Evolutionary conservation across 2,113 vertebrate genomes (phyloP).

Genomic region (Hydrolagus affinis): DNA sequence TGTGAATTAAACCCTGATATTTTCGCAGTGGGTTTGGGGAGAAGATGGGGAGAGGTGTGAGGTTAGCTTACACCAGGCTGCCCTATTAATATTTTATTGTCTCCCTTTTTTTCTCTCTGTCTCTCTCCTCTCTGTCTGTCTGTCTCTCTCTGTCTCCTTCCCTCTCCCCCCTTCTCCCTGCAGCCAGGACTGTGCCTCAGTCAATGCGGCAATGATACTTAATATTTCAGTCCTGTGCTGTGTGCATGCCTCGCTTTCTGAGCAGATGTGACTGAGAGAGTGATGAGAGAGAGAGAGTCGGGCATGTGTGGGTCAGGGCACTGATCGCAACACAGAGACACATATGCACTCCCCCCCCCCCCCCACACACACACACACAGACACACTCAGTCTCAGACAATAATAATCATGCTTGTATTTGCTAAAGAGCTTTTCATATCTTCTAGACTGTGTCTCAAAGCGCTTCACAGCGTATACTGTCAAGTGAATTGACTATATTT

Average conservation of each 20-base stretch:
- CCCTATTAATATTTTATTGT: background rate
- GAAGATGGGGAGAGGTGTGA: background rate
- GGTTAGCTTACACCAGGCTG: background rate
- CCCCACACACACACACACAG: too few relatives aligned
- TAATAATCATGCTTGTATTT: too few relatives aligned
- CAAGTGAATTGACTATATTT: too few relatives aligned
- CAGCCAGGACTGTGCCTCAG: background rate
- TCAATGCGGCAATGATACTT: slow-evolving; percentile 30
- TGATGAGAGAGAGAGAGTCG: background rate
- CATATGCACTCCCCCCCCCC: too few relatives aligned
- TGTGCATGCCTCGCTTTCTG: slow-evolving; percentile 12
- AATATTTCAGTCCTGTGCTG: slow-evolving; percentile 25
- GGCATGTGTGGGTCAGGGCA: background rate
- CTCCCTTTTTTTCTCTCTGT: background rate
- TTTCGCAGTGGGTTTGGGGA: background rate
- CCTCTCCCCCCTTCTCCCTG: background rate
- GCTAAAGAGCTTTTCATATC: too few relatives aligned
- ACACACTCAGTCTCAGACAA: too few relatives aligned
- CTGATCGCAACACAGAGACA: too few relatives aligned
- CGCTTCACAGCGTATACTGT: too few relatives aligned
- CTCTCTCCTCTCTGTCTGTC: too few relatives aligned
- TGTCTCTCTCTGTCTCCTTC: too few relatives aligned
- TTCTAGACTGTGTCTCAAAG: too few relatives aligned
- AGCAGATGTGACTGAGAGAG: background rate
- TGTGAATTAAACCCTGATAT: too few relatives aligned